Conservation (phyloP, 37 sponge, comb jelly and placozoan species). For the Crambe crambe region DNA sequence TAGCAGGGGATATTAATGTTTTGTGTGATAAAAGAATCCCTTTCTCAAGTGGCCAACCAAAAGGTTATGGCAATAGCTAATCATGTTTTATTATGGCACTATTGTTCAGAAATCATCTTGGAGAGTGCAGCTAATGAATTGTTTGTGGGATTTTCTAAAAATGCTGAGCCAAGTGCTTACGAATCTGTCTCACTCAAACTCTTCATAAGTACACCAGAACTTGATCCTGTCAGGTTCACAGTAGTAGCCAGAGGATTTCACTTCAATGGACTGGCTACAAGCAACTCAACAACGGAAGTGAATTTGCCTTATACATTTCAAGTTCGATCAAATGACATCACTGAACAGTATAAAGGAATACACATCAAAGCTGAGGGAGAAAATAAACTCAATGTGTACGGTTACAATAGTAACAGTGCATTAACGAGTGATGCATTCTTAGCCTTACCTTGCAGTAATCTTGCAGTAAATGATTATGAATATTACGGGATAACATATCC, state of each 20-base stretch:
- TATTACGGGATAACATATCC: constrained; percentile 33
- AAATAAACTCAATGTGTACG: constrained; percentile 41
- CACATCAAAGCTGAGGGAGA: constrained; percentile 17
- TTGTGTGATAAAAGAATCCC: no score
- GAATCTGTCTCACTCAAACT: neutral
- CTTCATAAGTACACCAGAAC: constrained; percentile 17
- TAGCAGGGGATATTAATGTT: no score
- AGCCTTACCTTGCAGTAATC: constrained; percentile 32
- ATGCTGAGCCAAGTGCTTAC: neutral
- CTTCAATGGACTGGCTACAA: constrained; percentile 10
- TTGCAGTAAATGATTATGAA: constrained; percentile 19
- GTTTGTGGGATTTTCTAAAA: constrained; percentile 20
- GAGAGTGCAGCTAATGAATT: constrained; percentile 26
- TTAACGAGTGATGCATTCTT: constrained; percentile 56
- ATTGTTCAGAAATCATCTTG: neutral
- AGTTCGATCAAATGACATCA: constrained; percentile 4
- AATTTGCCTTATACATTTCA: constrained; percentile 14
- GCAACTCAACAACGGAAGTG: constrained; percentile 2
- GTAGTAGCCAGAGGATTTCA: neutral
- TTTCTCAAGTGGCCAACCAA: no score
- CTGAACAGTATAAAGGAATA: constrained; percentile 40
- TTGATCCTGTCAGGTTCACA: constrained; percentile 4
- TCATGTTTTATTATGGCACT: no score
- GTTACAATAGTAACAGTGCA: constrained; percentile 12
- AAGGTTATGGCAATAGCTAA: no score